Base-by-base conservation (phyloP, 2,113 vertebrate genomes). In the Oryzias woworae region DNA sequence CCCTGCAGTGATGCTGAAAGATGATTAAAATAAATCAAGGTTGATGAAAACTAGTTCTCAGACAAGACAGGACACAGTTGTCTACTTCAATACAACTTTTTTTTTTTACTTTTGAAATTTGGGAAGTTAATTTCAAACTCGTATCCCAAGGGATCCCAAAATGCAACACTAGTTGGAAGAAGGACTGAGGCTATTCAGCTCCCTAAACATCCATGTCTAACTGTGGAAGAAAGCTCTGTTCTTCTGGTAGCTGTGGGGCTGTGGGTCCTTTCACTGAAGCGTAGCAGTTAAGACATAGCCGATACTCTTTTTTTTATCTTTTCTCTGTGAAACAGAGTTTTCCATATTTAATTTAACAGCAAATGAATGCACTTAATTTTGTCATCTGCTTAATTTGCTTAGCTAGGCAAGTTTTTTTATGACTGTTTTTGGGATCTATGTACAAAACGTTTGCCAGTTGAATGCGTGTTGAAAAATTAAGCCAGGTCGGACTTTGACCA, bases 91-190 rank as follows among this genome's bases (percentile, higher is more conserved):
- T 83, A 65, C 50, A 71, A 72, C 62, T 63, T 42, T 82, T 75
- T 71, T 58, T 72, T 59, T 58, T 7, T 60, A 73, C 56, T 68
- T 85, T 64, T 50, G 43, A 7, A 43, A 67, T 80, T 75, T 49
- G 41, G 47, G 56, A 68, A 82, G 72, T 84, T 66, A 61, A 84
- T 79, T 84, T 77, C 36, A 69, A 80, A 75, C 68, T 77, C 61
- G 10, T 51, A 59, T 14, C 12, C 51, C 49, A 52, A 58, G 60
- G 58, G 44, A 10, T 26, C n/a, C 55, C 75, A 48, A 12, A 69
- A 85, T 36, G 73, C 14, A 14, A 54, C 17, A 17, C 68, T 14
- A 53, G 64, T 2, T 31, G 50, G 60, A 67, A 54, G 62, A 66
- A 15, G 23, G 47, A 75, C 53, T 4, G 57, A 64, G 66, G 71